Evolutionary conservation across 2,797 vertebrate genomes (phyloP), one percentile per base, ranked within the genome.

Genomic region (Tapirus indicus): DNA sequence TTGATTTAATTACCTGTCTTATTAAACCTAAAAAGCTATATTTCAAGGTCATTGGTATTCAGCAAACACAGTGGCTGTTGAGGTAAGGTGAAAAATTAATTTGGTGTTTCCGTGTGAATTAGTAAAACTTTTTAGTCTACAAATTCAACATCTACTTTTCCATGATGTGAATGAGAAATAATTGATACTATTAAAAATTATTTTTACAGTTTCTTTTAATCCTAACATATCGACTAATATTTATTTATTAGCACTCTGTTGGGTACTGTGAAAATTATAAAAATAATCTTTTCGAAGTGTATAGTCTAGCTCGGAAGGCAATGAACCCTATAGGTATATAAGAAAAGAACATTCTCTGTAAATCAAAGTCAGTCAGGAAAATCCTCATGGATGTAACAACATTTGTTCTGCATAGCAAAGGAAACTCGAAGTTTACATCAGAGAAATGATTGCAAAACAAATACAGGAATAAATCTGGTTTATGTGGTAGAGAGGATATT

Each of bases 31-130:
- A 6, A 35, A 94, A 94, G 1, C 23, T 91, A 0, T 49, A 91
- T 90, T 98, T 98, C 27, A 91, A 97, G 80, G 47, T 90, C 49
- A 97, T 89, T 38, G 41, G 25, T 75, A 78, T 94, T 95, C 58
- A 77, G 54, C 21, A 85, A 97, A 74, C 3, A 74, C 1, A 77
- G 12, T 89, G 35, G 4, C 35, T 84, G 4, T 35, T 84, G 52
- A 88, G 29, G 0, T 72, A 80, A 47, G 3, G 56, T 29, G 25
- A 38, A 47, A 75, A 91, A 79, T 23, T 18, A 5, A 69, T 47
- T 91, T 87, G 27, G 3, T 82, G 11, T 94, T 92, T 97, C 49
- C 27, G 18, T 49, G 20, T 80, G 41, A 84, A 11, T 74, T 60
- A 91, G 2, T 74, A 88, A 77, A 88, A 83, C 6, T 23, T 85